phyloP scores from a whole-genome alignment of 2,113 vertebrate genomes.

The Amia ocellicauda region DNA sequence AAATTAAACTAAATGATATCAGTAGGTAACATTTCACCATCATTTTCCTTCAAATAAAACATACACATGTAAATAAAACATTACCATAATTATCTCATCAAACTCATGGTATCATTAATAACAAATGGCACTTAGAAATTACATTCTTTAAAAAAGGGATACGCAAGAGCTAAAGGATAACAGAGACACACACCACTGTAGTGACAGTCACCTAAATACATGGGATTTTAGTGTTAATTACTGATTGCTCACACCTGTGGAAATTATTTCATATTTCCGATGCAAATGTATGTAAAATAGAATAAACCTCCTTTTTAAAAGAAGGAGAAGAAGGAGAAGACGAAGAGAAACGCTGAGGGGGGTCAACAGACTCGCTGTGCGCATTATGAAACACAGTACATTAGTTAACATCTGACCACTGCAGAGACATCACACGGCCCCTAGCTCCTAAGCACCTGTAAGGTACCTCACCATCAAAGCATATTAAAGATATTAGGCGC shows the following conservation, averaged over 20 bases:
- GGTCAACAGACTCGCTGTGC: not conserved
- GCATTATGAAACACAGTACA: not conserved
- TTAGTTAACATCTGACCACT: conserved; percentile 70
- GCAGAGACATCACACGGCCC: conserved; percentile 64
- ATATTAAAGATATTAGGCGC: conserved; percentile 95
- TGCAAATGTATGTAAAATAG: conserved; percentile 61
- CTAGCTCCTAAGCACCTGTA: conserved; percentile 75
- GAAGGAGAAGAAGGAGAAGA: too few relatives aligned
- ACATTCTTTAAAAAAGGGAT: too few relatives aligned
- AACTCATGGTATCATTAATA: not conserved
- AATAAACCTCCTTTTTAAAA: conserved; percentile 50
- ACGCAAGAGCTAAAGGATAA: conserved; percentile 37
- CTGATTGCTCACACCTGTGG: conserved; percentile 41
- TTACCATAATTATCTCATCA: not conserved
- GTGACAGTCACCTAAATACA: conserved; percentile 36
- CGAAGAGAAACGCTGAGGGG: too few relatives aligned
- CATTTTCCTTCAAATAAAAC: too few relatives aligned
- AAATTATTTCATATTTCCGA: conserved; percentile 60
- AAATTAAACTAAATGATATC: too few relatives aligned
- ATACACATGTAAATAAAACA: too few relatives aligned
- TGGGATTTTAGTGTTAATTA: conserved; percentile 45
- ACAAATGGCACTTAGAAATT: not conserved
- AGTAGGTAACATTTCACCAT: too few relatives aligned
- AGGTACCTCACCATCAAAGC: conserved; percentile 82
- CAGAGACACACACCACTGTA: conserved; percentile 36